Percentiles rank a stretch among this genome's conserved stretches.
Evolutionary conservation across 2,888 invertebrate species (phyloP).

Genomic region (Leptopilina myrica): DNA sequence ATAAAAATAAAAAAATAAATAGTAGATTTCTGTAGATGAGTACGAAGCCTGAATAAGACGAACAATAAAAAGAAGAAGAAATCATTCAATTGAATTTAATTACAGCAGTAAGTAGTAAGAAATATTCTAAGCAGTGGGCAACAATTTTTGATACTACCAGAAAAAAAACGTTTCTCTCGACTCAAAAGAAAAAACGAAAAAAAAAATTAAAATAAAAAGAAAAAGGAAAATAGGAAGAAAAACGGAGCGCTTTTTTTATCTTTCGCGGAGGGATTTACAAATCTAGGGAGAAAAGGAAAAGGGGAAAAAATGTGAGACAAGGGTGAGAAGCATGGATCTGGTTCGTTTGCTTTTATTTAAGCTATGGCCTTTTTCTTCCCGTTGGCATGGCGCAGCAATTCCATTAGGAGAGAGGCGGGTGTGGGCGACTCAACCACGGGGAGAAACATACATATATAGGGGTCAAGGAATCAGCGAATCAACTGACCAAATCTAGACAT

Average conservation of each 20-base stretch:
- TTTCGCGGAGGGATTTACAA: too few relatives aligned
- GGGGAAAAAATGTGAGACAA: slow-evolving; percentile 15
- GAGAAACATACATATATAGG: slow-evolving; percentile 40
- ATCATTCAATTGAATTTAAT: too few relatives aligned
- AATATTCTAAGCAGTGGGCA: too few relatives aligned
- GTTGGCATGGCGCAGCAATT: slow-evolving; percentile 62
- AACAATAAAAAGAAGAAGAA: too few relatives aligned
- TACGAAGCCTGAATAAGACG: too few relatives aligned
- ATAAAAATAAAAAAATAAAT: too few relatives aligned
- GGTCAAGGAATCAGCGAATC: slow-evolving; percentile 52
- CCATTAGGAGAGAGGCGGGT: slow-evolving; percentile 66
- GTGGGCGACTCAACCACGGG: slow-evolving; percentile 27
- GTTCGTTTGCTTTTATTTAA: slow-evolving; percentile 69
- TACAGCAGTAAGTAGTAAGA: too few relatives aligned
- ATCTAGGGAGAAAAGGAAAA: background rate
- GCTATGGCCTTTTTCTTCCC: slow-evolving; percentile 59
- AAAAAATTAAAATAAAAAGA: too few relatives aligned
- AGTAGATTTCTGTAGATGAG: too few relatives aligned
- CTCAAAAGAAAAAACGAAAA: too few relatives aligned
- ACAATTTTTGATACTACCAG: too few relatives aligned
- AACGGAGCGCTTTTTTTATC: slow-evolving; percentile 39
- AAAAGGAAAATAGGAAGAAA: slow-evolving; percentile 10
- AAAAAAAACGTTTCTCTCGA: too few relatives aligned
- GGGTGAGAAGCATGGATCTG: slow-evolving; percentile 54
- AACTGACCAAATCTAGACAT: slow-evolving; percentile 49